phyloP scores from a whole-genome alignment of 2,113 vertebrate species.

The Clarias magur region DNA sequence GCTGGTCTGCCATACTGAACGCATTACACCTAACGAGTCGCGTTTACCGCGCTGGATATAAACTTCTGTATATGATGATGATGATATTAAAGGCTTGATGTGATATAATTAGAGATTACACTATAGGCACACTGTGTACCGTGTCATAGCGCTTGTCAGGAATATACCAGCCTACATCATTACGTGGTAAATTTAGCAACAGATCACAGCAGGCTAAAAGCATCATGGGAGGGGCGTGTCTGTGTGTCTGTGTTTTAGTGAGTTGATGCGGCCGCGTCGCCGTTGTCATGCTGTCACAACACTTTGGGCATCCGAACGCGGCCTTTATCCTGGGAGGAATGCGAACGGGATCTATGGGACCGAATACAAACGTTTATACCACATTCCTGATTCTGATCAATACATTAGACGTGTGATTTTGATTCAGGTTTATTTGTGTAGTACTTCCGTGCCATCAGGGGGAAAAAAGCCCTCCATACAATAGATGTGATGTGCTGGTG shows the following conservation, averaged over 20 bases:
- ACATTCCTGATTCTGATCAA: background rate
- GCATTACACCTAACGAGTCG: background rate
- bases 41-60: background rate
- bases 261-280: background rate
- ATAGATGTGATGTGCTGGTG: no score
- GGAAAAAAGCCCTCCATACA: no score
- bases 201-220: constrained; percentile 69
- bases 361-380: background rate
- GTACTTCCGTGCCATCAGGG: no score
- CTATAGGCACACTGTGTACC: background rate
- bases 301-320: background rate
- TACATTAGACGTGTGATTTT: no score
- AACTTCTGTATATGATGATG: background rate
- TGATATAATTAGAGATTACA: constrained; percentile 31
- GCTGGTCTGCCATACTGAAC: background rate
- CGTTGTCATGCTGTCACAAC: background rate
- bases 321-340: no score
- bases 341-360: background rate
- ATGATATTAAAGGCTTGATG: background rate
- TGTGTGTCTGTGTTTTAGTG: constrained; percentile 25
- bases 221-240: constrained; percentile 45
- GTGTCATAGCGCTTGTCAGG: constrained; percentile 24
- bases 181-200: constrained; percentile 68
- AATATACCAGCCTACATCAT: constrained; percentile 60
- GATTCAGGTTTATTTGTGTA: no score